Evolutionary conservation across 2,113 vertebrate species (phyloP).

Genomic region (Chamaea fasciata): DNA sequence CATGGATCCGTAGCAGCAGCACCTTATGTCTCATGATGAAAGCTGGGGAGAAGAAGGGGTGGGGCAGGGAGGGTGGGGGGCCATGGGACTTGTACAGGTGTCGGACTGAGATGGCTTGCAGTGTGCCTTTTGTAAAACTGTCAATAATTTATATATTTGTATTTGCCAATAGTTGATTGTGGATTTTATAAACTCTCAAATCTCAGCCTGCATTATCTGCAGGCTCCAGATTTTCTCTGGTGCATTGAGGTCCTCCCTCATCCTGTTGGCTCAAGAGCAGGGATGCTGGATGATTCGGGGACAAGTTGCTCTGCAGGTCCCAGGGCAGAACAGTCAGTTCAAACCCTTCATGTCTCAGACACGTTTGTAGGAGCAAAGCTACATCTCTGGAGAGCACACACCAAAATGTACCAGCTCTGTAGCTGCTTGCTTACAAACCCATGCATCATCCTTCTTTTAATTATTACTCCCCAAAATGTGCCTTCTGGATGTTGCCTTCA

Average conservation of each 20-base stretch:
- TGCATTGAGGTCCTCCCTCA: neutral
- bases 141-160: conserved; percentile 71
- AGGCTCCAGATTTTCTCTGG: neutral
- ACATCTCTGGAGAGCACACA: neutral
- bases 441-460: neutral
- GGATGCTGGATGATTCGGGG: neutral
- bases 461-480: conserved; percentile 4
- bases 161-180: conserved; percentile 47
- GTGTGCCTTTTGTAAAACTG: conserved; percentile 63
- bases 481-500: conserved; percentile 43
- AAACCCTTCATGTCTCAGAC: neutral
- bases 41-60: neutral
- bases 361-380: neutral
- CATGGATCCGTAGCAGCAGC: conserved; percentile 11
- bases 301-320: neutral
- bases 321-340: neutral
- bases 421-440: neutral
- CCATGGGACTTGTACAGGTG: neutral
- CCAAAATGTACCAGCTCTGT: neutral
- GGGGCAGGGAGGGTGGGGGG: neutral
- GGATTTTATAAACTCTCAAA: conserved; percentile 5
- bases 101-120: conserved; percentile 29
- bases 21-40: conserved; percentile 61
- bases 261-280: neutral
- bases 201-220: fast-evolving